These are phyloP conservation scores for Chymomyza amoena DNA, from an alignment of 2,888 invertebrate genomes.

Conservation along the genomic window DNA sequence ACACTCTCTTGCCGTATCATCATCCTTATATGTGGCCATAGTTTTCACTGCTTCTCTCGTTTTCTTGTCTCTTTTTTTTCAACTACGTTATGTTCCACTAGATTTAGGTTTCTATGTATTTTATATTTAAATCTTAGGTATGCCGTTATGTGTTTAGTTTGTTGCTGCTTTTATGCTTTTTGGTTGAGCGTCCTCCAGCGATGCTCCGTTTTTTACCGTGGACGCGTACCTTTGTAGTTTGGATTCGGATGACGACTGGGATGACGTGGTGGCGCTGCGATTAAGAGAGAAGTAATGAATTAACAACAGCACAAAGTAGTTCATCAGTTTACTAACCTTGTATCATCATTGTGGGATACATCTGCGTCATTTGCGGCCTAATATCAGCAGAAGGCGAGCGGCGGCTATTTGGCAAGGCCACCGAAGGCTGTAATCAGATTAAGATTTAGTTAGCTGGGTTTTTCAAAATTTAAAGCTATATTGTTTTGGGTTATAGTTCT, in stretches of 20 bases:
- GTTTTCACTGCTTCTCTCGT: conserved; percentile 8
- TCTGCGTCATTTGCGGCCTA: conserved; percentile 77
- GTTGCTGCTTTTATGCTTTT: conserved; percentile 22
- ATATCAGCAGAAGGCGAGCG: conserved; percentile 78
- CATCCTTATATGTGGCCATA: neutral
- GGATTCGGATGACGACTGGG: conserved; percentile 78
- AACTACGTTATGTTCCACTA: conserved; percentile 72
- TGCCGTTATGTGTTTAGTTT: conserved; percentile 55
- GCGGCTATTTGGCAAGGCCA: conserved; percentile 78
- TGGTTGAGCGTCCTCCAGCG: conserved; percentile 20
- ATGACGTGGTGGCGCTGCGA: conserved; percentile 76
- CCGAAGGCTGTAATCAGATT: conserved; percentile 69
- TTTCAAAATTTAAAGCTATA: no score
- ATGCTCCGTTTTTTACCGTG: conserved; percentile 57
- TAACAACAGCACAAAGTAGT: neutral
- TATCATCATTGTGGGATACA: conserved; percentile 79
- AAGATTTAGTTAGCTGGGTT: neutral
- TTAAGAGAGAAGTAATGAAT: neutral
- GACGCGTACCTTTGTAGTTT: conserved; percentile 78
- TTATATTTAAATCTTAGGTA: conserved; percentile 71
- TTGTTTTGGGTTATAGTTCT: no score
- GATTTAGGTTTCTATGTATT: conserved; percentile 59
- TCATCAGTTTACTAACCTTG: conserved; percentile 65
- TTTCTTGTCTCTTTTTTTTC: conserved; percentile 43
- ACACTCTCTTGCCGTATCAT: conserved; percentile 1